phyloP scores from a whole-genome alignment of 1,140 invertebrate genomes.

The Prorops nasuta region DNA sequence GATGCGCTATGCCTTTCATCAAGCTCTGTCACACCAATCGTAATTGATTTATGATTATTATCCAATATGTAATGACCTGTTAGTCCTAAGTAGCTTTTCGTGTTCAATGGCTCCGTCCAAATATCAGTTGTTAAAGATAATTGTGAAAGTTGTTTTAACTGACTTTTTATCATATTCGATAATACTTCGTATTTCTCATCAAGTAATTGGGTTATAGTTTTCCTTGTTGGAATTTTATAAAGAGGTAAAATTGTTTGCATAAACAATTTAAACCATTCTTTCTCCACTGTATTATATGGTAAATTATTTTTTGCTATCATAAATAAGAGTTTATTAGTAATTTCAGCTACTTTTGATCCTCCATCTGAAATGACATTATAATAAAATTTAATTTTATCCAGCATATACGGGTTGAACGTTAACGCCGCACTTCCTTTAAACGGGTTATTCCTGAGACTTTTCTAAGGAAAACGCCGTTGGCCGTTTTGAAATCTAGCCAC shows the following conservation, averaged over 20 bases:
- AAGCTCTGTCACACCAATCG: conserved; percentile 23
- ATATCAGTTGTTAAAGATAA: conserved; percentile 37
- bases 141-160: conserved; percentile 18
- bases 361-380: background rate
- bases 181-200: conserved; percentile 43
- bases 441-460: too few species aligned
- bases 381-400: background rate
- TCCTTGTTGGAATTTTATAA: conserved; percentile 44
- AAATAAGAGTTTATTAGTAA: conserved; percentile 30
- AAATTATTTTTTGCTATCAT: conserved; percentile 47
- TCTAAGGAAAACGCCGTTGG: too few species aligned
- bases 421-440: too few species aligned
- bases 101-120: conserved; percentile 35
- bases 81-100: conserved; percentile 33
- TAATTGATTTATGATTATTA: conserved; percentile 14
- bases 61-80: conserved; percentile 29
- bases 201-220: conserved; percentile 30
- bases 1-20: conserved; percentile 25
- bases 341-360: background rate
- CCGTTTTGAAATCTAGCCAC: too few species aligned
- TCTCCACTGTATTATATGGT: conserved; percentile 45
- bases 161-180: conserved; percentile 23
- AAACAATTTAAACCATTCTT: conserved; percentile 44
- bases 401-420: too few species aligned
- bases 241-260: conserved; percentile 42